A percentile compares a stretch with the other conserved stretches of the same genome.
Conservation (phyloP, 2,797 vertebrate species). For the Streptopelia turtur region DNA sequence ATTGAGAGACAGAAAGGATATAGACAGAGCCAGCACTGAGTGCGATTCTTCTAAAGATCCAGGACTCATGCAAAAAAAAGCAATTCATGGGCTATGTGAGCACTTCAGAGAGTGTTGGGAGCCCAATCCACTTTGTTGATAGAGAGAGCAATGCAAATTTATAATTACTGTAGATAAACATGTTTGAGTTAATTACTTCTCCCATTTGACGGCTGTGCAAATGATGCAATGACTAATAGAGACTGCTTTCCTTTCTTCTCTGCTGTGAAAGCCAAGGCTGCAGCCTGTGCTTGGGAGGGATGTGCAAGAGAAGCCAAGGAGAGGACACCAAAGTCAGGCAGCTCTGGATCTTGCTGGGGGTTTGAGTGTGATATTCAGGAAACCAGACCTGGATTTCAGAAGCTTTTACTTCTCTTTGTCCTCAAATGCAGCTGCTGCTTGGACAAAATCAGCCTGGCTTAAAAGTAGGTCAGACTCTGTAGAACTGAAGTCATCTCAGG, state of each 20-base stretch:
- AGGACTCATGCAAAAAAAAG: not conserved
- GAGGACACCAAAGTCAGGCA: accelerated
- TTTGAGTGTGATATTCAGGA: not conserved
- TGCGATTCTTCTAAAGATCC: not conserved
- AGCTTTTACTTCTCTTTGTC: not conserved
- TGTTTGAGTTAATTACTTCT: not conserved
- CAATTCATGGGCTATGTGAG: not conserved
- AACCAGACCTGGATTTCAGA: not conserved
- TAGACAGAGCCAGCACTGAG: not conserved
- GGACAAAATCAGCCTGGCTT: not conserved
- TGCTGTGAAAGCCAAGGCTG: not conserved
- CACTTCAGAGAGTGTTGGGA: not conserved
- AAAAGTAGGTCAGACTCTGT: conserved; percentile 14
- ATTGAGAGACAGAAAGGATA: not conserved
- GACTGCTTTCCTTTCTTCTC: not conserved
- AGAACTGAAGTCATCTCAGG: not conserved
- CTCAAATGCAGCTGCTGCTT: not conserved
- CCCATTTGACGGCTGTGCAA: not conserved
- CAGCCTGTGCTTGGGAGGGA: not conserved
- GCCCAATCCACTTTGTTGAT: not conserved
- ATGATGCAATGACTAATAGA: not conserved
- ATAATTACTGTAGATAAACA: conserved; percentile 5
- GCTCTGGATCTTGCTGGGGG: not conserved
- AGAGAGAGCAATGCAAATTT: not conserved
- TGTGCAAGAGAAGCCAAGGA: not conserved